These are phyloP conservation scores for Dryobates pubescens DNA, from an alignment of 2,797 vertebrate species.

Conservation along the genomic window DNA sequence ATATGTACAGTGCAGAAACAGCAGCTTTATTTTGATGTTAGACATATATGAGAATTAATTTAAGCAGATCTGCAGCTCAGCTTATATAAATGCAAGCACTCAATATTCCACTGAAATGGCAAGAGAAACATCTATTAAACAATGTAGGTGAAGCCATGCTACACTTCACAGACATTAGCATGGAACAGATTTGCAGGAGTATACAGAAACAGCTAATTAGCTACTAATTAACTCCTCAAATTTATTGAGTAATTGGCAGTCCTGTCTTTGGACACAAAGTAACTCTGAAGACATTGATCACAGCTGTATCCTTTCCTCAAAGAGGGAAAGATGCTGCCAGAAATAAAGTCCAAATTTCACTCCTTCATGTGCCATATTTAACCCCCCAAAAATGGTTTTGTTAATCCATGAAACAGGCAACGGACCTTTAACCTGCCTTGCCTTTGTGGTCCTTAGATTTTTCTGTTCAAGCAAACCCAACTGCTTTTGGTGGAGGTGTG, in stretches of 20 bases:
- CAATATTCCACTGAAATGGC: background rate
- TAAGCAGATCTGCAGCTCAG: background rate
- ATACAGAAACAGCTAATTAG: background rate
- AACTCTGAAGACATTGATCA: background rate
- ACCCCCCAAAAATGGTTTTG: background rate
- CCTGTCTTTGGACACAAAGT: background rate
- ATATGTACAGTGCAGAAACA: background rate
- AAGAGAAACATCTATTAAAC: background rate
- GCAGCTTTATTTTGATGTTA: background rate
- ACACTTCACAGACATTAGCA: background rate
- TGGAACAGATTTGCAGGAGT: background rate
- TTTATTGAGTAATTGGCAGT: background rate
- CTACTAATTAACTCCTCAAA: background rate
- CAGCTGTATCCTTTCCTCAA: background rate
- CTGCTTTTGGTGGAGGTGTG: background rate
- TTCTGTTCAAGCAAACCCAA: background rate
- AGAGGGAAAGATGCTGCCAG: background rate
- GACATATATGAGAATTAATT: background rate
- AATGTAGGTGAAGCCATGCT: background rate
- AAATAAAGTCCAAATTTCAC: background rate
- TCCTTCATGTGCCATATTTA: background rate
- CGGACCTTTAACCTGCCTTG: background rate
- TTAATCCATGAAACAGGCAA: background rate
- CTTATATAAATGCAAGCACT: background rate
- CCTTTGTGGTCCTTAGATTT: background rate